Percentiles rank a stretch among this genome's conserved stretches.
phyloP scores from a whole-genome alignment of 2,113 vertebrate species.

The Bos javanicus region DNA sequence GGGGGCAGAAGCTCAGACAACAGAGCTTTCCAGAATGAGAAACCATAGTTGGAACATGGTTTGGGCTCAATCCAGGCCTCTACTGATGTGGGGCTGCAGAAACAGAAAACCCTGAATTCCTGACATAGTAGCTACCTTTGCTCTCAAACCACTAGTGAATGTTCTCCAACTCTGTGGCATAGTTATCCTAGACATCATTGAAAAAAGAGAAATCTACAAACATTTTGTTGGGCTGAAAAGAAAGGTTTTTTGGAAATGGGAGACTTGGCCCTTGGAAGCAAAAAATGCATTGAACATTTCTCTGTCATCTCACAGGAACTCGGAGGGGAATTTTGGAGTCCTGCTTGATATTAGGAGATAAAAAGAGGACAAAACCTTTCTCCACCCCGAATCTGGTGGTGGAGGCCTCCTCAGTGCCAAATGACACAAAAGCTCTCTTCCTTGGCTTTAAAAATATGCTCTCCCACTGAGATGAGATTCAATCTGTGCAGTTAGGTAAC shows the following conservation, averaged over 20 bases:
- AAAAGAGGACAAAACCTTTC: neutral
- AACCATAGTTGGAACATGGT: slow-evolving; percentile 1
- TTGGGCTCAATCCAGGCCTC: slow-evolving; percentile 15
- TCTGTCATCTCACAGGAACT: slow-evolving; percentile 14
- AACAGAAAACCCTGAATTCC: slow-evolving; percentile 42
- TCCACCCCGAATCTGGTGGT: neutral
- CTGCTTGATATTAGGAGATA: neutral
- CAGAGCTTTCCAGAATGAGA: slow-evolving; percentile 38
- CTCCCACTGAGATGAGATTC: neutral
- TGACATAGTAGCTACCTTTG: slow-evolving; percentile 43
- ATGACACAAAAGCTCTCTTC: neutral
- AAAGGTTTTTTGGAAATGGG: neutral
- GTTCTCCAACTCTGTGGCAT: slow-evolving; percentile 28
- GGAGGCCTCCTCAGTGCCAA: neutral
- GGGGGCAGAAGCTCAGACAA: neutral
- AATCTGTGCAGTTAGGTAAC: neutral
- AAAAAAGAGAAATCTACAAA: slow-evolving; percentile 44
- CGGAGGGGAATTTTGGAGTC: neutral
- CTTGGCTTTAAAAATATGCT: slow-evolving; percentile 34
- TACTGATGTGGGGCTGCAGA: slow-evolving; percentile 28
- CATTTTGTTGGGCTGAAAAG: slow-evolving; percentile 13
- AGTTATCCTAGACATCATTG: neutral
- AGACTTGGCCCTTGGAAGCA: slow-evolving; percentile 17
- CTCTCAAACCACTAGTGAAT: slow-evolving; percentile 13
- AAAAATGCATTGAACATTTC: neutral